Evolutionary conservation across 2,888 invertebrate species (phyloP).

Genomic region (Acanthosepion pharaonis): DNA sequence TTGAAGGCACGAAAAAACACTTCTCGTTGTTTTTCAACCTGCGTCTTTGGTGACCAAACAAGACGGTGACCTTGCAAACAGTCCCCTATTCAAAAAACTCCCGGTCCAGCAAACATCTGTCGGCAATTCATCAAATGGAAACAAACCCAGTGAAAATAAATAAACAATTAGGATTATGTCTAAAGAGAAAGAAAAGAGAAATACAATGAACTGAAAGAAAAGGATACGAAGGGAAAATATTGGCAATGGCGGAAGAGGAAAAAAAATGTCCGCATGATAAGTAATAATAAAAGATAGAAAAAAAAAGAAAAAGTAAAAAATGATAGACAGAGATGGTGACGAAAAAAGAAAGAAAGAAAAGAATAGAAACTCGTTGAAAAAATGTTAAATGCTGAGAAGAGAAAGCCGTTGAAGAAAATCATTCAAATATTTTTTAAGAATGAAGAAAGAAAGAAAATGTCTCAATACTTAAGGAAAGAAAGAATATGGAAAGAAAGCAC

Average conservation of each 20-base stretch:
- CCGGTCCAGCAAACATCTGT: conserved; percentile 33
- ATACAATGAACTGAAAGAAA: background rate
- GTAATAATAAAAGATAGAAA: background rate
- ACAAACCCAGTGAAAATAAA: conserved; percentile 6
- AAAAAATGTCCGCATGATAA: background rate
- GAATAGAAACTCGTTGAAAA: no score
- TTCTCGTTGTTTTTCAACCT: conserved; percentile 12
- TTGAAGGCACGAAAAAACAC: conserved; percentile 21
- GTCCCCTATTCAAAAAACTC: conserved; percentile 16
- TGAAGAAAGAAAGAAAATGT: no score
- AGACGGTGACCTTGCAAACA: conserved; percentile 33
- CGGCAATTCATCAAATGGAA: conserved; percentile 17
- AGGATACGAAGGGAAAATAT: background rate
- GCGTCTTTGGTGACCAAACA: conserved; percentile 23
- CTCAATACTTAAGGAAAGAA: no score
- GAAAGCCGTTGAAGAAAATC: no score
- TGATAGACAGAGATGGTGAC: no score
- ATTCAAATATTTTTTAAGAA: no score
- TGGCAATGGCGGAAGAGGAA: background rate
- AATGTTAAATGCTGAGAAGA: no score
- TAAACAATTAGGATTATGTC: background rate
- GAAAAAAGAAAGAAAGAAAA: no score
- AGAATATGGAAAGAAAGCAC: no score
- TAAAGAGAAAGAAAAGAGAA: background rate
- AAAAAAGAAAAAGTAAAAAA: no score